Evolutionary conservation across 2,888 invertebrate genomes (phyloP).

Genomic region (Keiferia lycopersicella): DNA sequence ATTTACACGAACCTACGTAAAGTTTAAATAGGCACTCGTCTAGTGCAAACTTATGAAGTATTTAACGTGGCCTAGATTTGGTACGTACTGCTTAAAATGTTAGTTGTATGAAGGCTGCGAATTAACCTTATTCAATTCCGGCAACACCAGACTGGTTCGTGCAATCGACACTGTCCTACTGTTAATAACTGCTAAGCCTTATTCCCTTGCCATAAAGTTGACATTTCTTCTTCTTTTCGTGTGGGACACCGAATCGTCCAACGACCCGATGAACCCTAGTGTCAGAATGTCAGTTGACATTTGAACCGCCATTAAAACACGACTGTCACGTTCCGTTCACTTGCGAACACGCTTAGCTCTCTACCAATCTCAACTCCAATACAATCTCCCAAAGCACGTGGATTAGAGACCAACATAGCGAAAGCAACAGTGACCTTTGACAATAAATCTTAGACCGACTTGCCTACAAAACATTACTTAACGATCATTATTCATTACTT

Average conservation of each 20-base stretch:
- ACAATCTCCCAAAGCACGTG: conserved; percentile 14
- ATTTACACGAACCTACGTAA: background rate
- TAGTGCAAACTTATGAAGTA: background rate
- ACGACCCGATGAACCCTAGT: no score
- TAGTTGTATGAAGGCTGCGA: conserved; percentile 1
- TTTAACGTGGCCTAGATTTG: background rate
- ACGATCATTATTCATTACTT: conserved; percentile 21
- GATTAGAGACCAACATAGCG: conserved; percentile 13
- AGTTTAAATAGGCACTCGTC: background rate
- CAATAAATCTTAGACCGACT: background rate
- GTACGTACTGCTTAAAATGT: background rate
- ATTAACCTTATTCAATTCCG: conserved; percentile 5
- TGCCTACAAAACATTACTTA: conserved; percentile 16
- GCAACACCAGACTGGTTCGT: conserved; percentile 2
- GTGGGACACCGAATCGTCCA: no score
- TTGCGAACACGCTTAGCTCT: background rate
- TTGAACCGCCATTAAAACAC: background rate
- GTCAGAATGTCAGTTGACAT: no score
- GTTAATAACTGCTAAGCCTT: background rate
- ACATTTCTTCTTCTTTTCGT: no score
- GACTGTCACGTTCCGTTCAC: background rate
- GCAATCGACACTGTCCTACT: background rate
- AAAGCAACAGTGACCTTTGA: conserved; percentile 33
- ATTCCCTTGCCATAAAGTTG: background rate
- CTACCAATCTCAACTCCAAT: background rate